Evolutionary conservation across 2,113 vertebrate genomes (phyloP).

Genomic region (Hippocampus zosterae): DNA sequence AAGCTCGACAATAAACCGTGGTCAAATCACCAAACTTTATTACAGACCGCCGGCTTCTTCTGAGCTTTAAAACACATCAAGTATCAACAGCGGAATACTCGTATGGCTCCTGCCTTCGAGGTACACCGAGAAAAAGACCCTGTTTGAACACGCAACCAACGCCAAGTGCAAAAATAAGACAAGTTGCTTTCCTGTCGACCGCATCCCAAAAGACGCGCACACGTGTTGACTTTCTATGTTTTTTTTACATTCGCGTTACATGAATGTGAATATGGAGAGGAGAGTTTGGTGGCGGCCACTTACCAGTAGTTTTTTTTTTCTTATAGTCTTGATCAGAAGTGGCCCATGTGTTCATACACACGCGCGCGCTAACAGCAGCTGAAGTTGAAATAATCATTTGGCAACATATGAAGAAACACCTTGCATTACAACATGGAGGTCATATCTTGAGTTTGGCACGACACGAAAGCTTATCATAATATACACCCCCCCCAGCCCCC

Average conservation of each 20-base stretch:
- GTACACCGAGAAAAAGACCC: slow-evolving; percentile 62
- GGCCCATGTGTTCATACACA: slow-evolving; percentile 38
- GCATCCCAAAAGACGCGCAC: slow-evolving; percentile 46
- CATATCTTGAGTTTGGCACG: slow-evolving; percentile 60
- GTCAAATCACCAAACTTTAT: slow-evolving; percentile 51
- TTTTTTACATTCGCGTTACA: slow-evolving; percentile 63
- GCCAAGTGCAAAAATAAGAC: slow-evolving; percentile 65
- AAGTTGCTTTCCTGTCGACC: slow-evolving; percentile 43
- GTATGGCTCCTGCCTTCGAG: slow-evolving; percentile 62
- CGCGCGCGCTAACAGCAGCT: slow-evolving; percentile 10
- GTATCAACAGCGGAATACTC: slow-evolving; percentile 55
- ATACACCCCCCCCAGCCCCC: too few relatives aligned
- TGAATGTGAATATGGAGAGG: slow-evolving; percentile 22
- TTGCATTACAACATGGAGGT: slow-evolving; percentile 58
- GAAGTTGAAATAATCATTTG: slow-evolving; percentile 56
- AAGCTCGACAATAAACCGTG: background rate
- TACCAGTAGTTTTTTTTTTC: background rate
- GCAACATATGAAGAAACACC: slow-evolving; percentile 52
- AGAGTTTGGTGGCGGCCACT: slow-evolving; percentile 4
- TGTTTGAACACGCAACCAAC: slow-evolving; percentile 53
- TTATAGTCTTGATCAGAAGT: slow-evolving; percentile 21
- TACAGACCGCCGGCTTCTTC: slow-evolving; percentile 61
- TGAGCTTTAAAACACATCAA: slow-evolving; percentile 50
- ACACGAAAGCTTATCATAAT: slow-evolving; percentile 41
- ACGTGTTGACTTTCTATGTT: slow-evolving; percentile 22